Evolutionary conservation across 2,797 vertebrate species (phyloP), one percentile per base, ranked within the genome.

Genomic region (Philypnodon macrostomus): DNA sequence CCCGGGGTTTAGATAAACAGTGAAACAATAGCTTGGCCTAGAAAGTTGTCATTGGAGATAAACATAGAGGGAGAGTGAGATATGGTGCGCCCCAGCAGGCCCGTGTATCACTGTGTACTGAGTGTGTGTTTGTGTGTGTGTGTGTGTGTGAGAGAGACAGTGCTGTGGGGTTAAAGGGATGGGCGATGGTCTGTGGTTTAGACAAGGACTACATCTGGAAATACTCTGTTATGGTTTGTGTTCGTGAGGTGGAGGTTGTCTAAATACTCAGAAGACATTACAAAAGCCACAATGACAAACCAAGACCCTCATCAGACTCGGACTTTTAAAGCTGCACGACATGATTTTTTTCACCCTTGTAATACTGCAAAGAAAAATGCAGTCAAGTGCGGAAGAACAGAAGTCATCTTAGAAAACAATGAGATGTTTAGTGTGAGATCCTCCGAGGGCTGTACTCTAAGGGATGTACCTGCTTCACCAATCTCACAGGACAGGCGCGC

Each of bases 1-100:
- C 69, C 81, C 37, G 67, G 47, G 67, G 78, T 79, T 86, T 57
- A 77, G 72, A 80, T 81, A 84, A 84, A 86, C 82, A 83, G 54
- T 78, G 65, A 83, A 82, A 85, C 83, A 85, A 84, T 81, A 63
- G 69, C 66, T 50, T 74, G 74, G 74, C 76, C 73, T 57, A 64
- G 70, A 81, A 80, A 69, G 66, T 81, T 83, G 78, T 85, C 78
- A 79, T 64, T 47, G 18, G 60, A 79, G 77, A 82, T 85, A 83
- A 83, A 84, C 78, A 80, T 54, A 77, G 64, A 34, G 23, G 57
- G 59, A 63, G 66, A 63, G 57, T 44, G 67, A 73, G 70, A 67
- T 84, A 65, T 70, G 67, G 62, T 63, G 23, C 39, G 54, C 48
- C 52, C 56, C 63, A 32, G 58, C 60, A 75, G 58, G 62, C 60